Evolutionary conservation across 2,797 vertebrate species (phyloP), one percentile per base, ranked within the genome.

Genomic region (Coregonus sp.): DNA sequence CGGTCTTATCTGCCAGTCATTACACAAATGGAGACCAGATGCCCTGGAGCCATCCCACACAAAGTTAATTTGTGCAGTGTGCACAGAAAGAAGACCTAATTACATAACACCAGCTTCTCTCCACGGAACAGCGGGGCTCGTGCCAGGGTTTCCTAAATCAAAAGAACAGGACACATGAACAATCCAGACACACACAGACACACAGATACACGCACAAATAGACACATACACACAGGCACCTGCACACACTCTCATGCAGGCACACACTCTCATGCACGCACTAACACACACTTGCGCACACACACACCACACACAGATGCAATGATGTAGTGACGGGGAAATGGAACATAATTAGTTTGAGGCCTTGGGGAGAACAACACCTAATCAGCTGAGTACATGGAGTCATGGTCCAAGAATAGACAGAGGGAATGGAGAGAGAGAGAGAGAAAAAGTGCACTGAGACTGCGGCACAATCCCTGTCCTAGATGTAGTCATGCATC

Each of bases 21-120:
- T 93, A 90, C 81, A 73, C 74, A 88, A 93, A 94, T 92, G 84
- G 82, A 89, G 88, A 92, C 86, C 92, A 94, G 91, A 93, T 92
- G 92, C 86, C 82, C 78, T 83, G 81, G 79, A 87, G 89, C 88
- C 33, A 69, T 63, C 61, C 65, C 81, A 76, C 75, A 76, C 79
- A 73, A 61, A 40, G 29, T 78, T 78, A 81, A 91, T 92, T 85
- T 89, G 59, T 63, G 88, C 85, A 87, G 79, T 80, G 76, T 89
- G 82, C 80, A 86, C 84, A 81, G 76, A 88, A 87, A 75, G 72
- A 80, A 69, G 70, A 9, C 79, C 61, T 86, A 88, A 91, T 93
- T 90, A 88, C 90, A 87, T 92, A 93, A 93, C 85, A 83, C 77
- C 76, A 75, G 78, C 72, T 54, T 20, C 75, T 84, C 40, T 16